These are phyloP conservation scores for Spilogale gracilis DNA, from an alignment of 2,113 vertebrate species.

Conservation along the genomic window DNA sequence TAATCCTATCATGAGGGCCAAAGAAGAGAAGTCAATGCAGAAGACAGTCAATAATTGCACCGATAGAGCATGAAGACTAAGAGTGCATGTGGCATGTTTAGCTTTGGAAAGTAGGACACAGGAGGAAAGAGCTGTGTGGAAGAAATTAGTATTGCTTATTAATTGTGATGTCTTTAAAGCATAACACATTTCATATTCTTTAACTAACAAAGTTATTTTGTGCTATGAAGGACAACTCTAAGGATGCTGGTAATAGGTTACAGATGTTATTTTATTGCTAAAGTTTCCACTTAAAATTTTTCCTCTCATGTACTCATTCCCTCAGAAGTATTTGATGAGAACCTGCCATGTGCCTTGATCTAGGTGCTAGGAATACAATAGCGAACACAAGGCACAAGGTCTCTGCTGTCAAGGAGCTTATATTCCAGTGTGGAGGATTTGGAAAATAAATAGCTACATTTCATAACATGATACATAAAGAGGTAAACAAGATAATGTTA, in stretches of 20 bases:
- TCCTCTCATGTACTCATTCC: background rate
- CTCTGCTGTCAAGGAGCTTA: background rate
- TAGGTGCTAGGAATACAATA: background rate
- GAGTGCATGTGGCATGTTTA: background rate
- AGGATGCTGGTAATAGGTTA: slow-evolving; percentile 45
- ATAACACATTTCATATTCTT: slow-evolving; percentile 4
- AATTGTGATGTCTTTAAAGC: slow-evolving; percentile 33
- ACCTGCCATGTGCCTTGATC: background rate
- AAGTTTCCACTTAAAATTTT: slow-evolving; percentile 38
- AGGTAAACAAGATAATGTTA: background rate
- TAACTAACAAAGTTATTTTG: slow-evolving; percentile 26
- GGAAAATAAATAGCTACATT: background rate
- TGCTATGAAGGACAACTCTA: slow-evolving; percentile 26
- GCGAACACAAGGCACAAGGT: background rate
- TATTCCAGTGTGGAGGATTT: background rate
- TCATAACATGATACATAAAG: background rate
- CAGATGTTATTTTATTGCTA: slow-evolving; percentile 57
- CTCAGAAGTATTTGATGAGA: slow-evolving; percentile 51
- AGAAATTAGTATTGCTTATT: background rate
- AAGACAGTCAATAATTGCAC: background rate
- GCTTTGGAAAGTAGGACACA: background rate
- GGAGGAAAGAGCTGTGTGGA: background rate
- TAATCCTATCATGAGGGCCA: background rate
- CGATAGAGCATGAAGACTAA: background rate
- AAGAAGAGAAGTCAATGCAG: background rate